Base-by-base conservation (phyloP, 2,113 vertebrate species). In the Mastomys natalensis region DNA sequence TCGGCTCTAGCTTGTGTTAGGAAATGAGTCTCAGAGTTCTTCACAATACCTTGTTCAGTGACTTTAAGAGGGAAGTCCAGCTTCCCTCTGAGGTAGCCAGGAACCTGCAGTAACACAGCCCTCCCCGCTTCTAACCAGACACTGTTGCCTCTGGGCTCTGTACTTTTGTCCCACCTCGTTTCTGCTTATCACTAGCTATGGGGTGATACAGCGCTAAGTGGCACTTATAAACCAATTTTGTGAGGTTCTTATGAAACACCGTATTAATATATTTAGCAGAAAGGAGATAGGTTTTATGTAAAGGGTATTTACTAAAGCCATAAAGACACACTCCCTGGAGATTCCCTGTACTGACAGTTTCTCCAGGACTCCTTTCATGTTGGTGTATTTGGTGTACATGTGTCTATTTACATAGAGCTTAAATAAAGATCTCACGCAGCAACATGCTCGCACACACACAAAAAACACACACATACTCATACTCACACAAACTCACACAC, bases 141-240 rank as follows among this genome's bases (percentile, higher is more conserved):
- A 1, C 10, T n/a, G 62, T 45, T 64, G 51, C 12, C 6, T 64
- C 72, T 43, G 43, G 73, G 62, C 37, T 22, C 12, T 26, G 0
- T 13, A 29, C n/a, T 70, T 92, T 16, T 37, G 5, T 43, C 22
- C 0, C 11, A 4, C 9, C n/a, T 70, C 73, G 62, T 78, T 62
- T 66, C 87, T 70, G 43, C 89, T 95, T 86, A 29, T 93, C 60
- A 73, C 26, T 64, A 82, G 58, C 89, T 90, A 4, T 53, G 68
- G 66, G 21, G 19, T 45, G 60, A 48, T 40, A 22, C 60, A 60
- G 73, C 91, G 11, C 58, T 88, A 66, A 93, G 64, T 78, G 15
- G 31, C 53, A 82, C 55, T 72, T 94, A 26, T n/a, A 45, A 91
- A 77, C 37, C 1, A 7, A 43, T 77, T 16, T 77, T 10, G 1